Percentiles rank a stretch among this genome's conserved stretches.
phyloP scores from a whole-genome alignment of 1,140 invertebrate genomes.

The Scaptomyza pallida region DNA sequence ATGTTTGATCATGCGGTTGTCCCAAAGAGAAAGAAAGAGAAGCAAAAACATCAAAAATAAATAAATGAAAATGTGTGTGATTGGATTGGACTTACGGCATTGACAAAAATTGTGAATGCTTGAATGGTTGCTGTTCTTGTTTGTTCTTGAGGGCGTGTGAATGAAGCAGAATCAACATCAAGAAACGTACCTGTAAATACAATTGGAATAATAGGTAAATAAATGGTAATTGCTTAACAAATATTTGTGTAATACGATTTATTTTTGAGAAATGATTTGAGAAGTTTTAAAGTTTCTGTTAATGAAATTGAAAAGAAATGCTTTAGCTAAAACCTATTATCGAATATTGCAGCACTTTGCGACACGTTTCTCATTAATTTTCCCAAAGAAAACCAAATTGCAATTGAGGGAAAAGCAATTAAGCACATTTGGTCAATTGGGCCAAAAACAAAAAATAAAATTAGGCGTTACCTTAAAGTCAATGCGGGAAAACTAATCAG shows the following conservation, averaged over 20 bases:
- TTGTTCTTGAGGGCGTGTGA: conserved; percentile 1
- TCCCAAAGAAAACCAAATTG: background rate
- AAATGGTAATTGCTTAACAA: conserved; percentile 64
- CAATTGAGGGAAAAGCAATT: conserved; percentile 27
- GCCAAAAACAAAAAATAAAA: conserved; percentile 18
- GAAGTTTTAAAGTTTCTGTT: conserved; percentile 7
- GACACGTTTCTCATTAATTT: too few relatives aligned
- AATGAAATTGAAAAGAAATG: too few relatives aligned
- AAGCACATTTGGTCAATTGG: conserved; percentile 15
- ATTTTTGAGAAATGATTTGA: too few relatives aligned
- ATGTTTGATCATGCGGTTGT: conserved; percentile 42
- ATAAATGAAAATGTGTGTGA: conserved; percentile 7
- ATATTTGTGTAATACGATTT: conserved; percentile 63
- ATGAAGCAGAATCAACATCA: conserved; percentile 30
- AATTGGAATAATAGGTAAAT: conserved; percentile 51
- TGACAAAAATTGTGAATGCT: conserved; percentile 37
- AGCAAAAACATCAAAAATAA: conserved; percentile 8
- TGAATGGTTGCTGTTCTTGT: conserved; percentile 1
- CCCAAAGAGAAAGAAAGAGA: conserved; percentile 15
- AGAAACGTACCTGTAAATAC: conserved; percentile 66
- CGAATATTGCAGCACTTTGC: too few relatives aligned
- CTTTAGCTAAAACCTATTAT: background rate
- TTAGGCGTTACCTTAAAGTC: conserved; percentile 12
- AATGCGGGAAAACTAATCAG: conserved; percentile 35
- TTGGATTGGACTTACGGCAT: conserved; percentile 57